Percentiles rank a stretch among this genome's conserved stretches.
phyloP scores from a whole-genome alignment of 2,797 vertebrate genomes.

The Spatula clypeata region DNA sequence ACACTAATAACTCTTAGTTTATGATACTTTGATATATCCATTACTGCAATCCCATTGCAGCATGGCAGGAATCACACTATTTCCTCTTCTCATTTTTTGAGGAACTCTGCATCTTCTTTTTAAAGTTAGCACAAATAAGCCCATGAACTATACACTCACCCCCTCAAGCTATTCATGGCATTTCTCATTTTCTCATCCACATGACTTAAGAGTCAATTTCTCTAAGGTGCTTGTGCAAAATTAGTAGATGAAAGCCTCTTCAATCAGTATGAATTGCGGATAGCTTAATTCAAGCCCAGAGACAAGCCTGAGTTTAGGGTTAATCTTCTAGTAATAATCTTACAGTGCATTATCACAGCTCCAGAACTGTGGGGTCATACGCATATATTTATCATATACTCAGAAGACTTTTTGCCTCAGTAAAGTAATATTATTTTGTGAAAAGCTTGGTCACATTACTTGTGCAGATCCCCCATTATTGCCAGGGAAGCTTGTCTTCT shows the following conservation, averaged over 20 bases:
- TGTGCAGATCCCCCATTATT: accelerated
- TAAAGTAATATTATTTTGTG: neutral
- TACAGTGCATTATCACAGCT: neutral
- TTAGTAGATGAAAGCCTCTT: neutral
- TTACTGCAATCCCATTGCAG: neutral
- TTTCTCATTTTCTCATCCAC: neutral
- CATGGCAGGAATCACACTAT: neutral
- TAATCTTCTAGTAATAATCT: too few relatives aligned
- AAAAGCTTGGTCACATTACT: neutral
- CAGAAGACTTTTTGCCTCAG: neutral
- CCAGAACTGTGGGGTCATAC: neutral
- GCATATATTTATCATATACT: neutral
- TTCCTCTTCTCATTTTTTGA: neutral
- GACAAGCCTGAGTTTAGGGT: neutral
- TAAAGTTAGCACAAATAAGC: neutral
- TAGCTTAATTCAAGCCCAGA: neutral
- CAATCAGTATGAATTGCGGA: neutral
- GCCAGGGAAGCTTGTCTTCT: neutral
- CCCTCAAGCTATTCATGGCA: neutral
- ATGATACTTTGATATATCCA: neutral
- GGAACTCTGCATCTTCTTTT: neutral
- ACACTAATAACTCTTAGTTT: neutral
- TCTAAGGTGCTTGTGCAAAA: neutral
- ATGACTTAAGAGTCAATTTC: accelerated
- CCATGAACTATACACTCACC: neutral